phyloP scores from a whole-genome alignment of 2,797 vertebrate species.

The Percopsis omiscomaycus region DNA sequence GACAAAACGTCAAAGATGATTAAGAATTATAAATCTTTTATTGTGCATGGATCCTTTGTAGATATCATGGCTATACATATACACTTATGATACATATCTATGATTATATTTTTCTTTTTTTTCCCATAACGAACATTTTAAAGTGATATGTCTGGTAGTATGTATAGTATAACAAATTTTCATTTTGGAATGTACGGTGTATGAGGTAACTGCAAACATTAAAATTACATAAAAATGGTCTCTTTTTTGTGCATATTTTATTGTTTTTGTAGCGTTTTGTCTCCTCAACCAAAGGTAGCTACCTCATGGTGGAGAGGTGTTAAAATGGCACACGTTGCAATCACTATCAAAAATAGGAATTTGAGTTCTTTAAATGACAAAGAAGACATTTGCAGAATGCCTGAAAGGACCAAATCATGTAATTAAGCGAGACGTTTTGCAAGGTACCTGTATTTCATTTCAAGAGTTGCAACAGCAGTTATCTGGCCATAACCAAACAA shows the following conservation, averaged over 20 bases:
- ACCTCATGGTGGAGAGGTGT: constrained; percentile 78
- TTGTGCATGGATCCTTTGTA: constrained; percentile 94
- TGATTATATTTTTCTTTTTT: constrained; percentile 83
- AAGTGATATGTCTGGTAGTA: constrained; percentile 98
- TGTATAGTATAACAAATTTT: constrained; percentile 89
- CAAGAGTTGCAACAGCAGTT: constrained; percentile 61
- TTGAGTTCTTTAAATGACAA: constrained; percentile 89
- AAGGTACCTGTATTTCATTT: constrained; percentile 74
- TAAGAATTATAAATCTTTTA: constrained; percentile 98
- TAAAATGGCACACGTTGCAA: constrained; percentile 88
- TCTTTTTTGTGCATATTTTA: constrained; percentile 83
- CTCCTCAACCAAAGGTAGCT: constrained; percentile 75
- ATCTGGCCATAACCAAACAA: constrained; percentile 67
- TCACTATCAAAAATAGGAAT: constrained; percentile 92
- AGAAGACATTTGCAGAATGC: constrained; percentile 82
- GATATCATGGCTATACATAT: constrained; percentile 94
- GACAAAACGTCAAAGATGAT: constrained; percentile 36
- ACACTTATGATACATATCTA: constrained; percentile 90
- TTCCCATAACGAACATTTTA: constrained; percentile 89
- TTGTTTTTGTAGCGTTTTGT: constrained; percentile 72
- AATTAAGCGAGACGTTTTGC: constrained; percentile 74
- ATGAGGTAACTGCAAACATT: constrained; percentile 97
- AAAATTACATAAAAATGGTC: constrained; percentile 98
- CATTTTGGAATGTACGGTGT: constrained; percentile 98
- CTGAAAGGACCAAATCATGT: constrained; percentile 77